These are phyloP conservation scores for Cyclina sinensis DNA, from an alignment of 1,140 invertebrate species.

Conservation along the genomic window DNA sequence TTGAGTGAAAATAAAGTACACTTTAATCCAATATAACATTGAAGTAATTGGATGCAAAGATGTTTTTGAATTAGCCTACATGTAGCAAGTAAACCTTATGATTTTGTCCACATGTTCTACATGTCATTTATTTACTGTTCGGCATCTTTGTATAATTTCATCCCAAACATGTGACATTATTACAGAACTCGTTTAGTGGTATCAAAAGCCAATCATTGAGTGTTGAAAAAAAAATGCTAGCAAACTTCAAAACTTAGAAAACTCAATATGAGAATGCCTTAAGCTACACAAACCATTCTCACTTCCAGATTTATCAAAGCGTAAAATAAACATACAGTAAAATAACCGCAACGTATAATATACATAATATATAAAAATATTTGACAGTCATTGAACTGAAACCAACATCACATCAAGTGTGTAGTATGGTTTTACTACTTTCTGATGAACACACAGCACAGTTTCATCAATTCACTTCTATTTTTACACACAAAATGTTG, in stretches of 20 bases:
- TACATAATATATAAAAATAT: neutral
- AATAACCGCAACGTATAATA: slow-evolving; percentile 7
- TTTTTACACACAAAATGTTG: neutral
- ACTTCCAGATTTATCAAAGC: neutral
- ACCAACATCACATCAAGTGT: slow-evolving; percentile 4
- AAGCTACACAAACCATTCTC: too few relatives aligned
- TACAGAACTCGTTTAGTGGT: too few relatives aligned
- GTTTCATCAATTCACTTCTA: neutral
- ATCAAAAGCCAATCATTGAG: too few relatives aligned
- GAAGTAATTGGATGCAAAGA: neutral
- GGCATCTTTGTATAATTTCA: neutral
- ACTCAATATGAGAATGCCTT: too few relatives aligned
- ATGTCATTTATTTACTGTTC: neutral
- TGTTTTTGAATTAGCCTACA: neutral
- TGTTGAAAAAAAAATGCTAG: too few relatives aligned
- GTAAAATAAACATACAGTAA: too few relatives aligned
- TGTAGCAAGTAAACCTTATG: neutral
- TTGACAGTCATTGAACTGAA: slow-evolving; percentile 8
- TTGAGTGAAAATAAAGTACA: neutral
- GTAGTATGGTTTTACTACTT: neutral
- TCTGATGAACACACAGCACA: neutral
- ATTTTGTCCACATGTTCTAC: neutral
- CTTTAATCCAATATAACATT: neutral
- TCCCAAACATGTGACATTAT: neutral
- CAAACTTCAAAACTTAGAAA: too few relatives aligned